Percentiles rank a stretch among this genome's conserved stretches.
phyloP scores from a whole-genome alignment of 2,888 invertebrate species.

The Phortica magna region DNA sequence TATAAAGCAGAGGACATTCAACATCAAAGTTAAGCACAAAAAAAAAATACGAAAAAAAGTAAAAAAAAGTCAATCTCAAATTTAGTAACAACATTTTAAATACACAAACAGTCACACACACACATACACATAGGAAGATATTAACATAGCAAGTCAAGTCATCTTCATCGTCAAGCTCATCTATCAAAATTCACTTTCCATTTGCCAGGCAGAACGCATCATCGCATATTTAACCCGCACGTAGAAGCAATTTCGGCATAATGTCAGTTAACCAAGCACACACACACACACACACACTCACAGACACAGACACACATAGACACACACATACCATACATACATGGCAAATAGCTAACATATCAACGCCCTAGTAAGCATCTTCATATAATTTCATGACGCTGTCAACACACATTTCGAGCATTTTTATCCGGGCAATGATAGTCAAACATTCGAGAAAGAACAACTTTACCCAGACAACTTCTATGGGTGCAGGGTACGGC shows the following conservation, averaged over 20 bases:
- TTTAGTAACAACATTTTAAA: conserved; percentile 44
- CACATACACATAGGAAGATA: conserved; percentile 34
- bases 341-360: conserved; percentile 50
- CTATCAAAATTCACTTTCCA: conserved; percentile 65
- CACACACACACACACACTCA: conserved; percentile 32
- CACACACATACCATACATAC: conserved; percentile 44
- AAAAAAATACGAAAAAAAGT: conserved; percentile 28
- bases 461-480: not conserved
- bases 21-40: conserved; percentile 23
- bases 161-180: conserved; percentile 41
- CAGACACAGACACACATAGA: not conserved
- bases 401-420: conserved; percentile 49
- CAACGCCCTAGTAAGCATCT: conserved; percentile 68
- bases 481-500: not conserved
- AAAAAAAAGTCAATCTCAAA: conserved; percentile 48
- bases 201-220: conserved; percentile 40
- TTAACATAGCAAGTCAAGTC: conserved; percentile 23
- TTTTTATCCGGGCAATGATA: conserved; percentile 10
- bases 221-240: conserved; percentile 65
- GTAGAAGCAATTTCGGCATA: conserved; percentile 67
- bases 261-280: conserved; percentile 46
- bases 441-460: not conserved
- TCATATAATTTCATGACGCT: conserved; percentile 68
- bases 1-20: not conserved
- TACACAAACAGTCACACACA: conserved; percentile 28